Conservation (phyloP, 2,797 vertebrate genomes). For the Cichlasoma orientale region DNA sequence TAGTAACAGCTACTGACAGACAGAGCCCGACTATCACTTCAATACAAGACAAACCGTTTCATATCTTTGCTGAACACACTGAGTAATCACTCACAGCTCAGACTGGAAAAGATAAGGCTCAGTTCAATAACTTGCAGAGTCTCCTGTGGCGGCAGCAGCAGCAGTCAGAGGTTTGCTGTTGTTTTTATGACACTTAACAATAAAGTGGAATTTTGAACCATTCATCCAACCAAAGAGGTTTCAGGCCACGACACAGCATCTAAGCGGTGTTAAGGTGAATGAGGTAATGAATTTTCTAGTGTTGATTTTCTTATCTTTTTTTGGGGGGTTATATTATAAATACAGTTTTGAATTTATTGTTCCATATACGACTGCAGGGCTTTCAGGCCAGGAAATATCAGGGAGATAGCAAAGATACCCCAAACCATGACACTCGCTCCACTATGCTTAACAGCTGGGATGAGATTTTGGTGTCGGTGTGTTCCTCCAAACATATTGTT, state of each 20-base stretch:
- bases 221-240: neutral
- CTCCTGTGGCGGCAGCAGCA: neutral
- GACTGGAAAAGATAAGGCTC: neutral
- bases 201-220: neutral
- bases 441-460: neutral
- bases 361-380: too few relatives aligned
- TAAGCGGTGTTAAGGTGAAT: rapidly evolving
- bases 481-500: neutral
- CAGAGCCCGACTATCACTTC: neutral
- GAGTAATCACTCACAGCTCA: neutral
- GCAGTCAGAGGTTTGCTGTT: neutral
- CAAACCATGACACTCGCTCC: too few relatives aligned
- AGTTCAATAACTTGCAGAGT: neutral
- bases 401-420: too few relatives aligned
- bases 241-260: neutral
- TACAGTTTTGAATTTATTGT: too few relatives aligned
- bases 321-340: too few relatives aligned
- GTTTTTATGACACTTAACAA: too few relatives aligned
- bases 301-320: rapidly evolving
- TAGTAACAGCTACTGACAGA: neutral
- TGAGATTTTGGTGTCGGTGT: neutral
- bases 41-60: neutral
- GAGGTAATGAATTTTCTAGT: neutral
- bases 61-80: neutral
- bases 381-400: too few relatives aligned